phyloP scores from a whole-genome alignment of 1,140 invertebrate genomes.

The Ectropis grisescens region DNA sequence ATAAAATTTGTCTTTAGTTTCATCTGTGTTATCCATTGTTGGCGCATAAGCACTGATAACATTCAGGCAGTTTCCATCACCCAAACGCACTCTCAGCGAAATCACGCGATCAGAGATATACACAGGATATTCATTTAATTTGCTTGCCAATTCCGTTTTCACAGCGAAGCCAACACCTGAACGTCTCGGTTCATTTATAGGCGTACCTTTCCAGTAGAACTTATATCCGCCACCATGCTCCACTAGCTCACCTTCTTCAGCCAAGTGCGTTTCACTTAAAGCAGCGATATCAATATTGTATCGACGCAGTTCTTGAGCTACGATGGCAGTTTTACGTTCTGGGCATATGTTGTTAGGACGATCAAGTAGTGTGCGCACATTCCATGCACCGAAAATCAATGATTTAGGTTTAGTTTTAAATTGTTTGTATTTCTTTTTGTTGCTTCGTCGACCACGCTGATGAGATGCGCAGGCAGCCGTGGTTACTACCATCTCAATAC shows the following conservation, averaged over 20 bases:
- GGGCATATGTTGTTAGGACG: constrained; percentile 15
- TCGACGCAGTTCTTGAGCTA: constrained; percentile 16
- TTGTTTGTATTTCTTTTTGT: constrained; percentile 4
- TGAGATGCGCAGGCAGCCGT: constrained; percentile 12
- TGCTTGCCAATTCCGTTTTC: background rate
- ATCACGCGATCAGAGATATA: constrained; percentile 8
- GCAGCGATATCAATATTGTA: constrained; percentile 17
- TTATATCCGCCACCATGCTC: constrained; percentile 8
- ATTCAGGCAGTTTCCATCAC: constrained; percentile 13
- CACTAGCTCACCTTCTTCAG: constrained; percentile 5
- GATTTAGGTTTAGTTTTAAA: too few species aligned
- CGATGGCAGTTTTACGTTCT: constrained; percentile 21
- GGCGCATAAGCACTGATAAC: constrained; percentile 19
- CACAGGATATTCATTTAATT: constrained; percentile 1
- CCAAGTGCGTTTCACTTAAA: constrained; percentile 9
- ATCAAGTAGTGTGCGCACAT: constrained; percentile 21
- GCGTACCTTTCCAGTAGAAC: constrained; percentile 8
- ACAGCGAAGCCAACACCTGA: constrained; percentile 9
- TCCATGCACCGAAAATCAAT: constrained; percentile 19
- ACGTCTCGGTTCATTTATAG: constrained; percentile 1
- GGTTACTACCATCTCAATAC: constrained; percentile 8
- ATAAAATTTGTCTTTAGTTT: constrained; percentile 15
- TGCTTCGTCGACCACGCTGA: constrained; percentile 9
- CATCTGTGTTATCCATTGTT: constrained; percentile 11
- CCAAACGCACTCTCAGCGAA: constrained; percentile 11